phyloP scores from a whole-genome alignment of 35 echinoderm and acorn worm species.

The Ptychodera flava region DNA sequence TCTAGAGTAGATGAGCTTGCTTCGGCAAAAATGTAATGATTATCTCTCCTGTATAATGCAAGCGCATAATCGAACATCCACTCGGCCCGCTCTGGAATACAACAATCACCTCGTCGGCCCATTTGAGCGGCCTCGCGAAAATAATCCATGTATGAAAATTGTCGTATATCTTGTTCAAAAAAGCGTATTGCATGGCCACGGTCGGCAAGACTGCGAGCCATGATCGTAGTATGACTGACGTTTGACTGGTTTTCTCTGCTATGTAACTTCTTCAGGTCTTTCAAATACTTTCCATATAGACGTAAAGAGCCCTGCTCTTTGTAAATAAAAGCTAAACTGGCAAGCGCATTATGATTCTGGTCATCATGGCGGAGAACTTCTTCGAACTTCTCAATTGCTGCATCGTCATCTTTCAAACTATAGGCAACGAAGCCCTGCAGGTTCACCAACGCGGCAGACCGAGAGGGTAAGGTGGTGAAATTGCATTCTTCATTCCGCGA shows the following conservation, averaged over 20 bases:
- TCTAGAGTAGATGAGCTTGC: conserved; percentile 16
- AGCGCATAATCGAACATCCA: conserved; percentile 82
- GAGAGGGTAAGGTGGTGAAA: conserved; percentile 33
- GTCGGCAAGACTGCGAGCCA: conserved; percentile 56
- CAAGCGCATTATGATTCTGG: conserved; percentile 54
- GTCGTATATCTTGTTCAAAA: conserved; percentile 69
- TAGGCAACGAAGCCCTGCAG: conserved; percentile 69
- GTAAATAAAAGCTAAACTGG: conserved; percentile 65
- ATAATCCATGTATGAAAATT: conserved; percentile 68
- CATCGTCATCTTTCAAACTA: conserved; percentile 30
- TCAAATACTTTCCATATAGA: conserved; percentile 32
- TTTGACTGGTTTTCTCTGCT: background rate
- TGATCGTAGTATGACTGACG: background rate
- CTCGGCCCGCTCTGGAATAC: conserved; percentile 55
- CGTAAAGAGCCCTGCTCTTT: conserved; percentile 44
- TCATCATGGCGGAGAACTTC: conserved; percentile 43
- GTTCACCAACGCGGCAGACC: conserved; percentile 43
- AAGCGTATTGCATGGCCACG: conserved; percentile 67
- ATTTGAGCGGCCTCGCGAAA: conserved; percentile 57
- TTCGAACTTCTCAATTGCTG: conserved; percentile 37
- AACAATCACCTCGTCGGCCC: conserved; percentile 4
- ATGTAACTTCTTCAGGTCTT: conserved; percentile 32
- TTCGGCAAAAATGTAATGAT: conserved; percentile 41
- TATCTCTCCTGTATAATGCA: conserved; percentile 55
- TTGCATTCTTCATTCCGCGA: conserved; percentile 24